Conservation (phyloP, 2,113 vertebrate species). For the Stomatorhinus ivindoensis region DNA sequence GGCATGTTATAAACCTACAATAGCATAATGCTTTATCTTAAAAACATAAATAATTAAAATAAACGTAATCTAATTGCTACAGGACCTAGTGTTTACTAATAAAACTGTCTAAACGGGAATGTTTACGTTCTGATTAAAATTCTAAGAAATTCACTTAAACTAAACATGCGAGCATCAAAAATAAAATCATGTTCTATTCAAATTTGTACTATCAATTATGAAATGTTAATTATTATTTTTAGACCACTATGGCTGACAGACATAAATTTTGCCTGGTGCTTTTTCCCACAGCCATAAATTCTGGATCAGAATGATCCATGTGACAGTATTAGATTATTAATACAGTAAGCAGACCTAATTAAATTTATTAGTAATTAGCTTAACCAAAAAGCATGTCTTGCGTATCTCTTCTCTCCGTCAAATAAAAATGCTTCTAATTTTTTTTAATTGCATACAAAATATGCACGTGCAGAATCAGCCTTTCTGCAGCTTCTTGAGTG, state of each 20-base stretch:
- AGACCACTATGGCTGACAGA: not conserved
- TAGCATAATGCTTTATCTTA: not conserved
- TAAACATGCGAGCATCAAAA: not conserved
- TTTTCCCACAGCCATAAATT: not conserved
- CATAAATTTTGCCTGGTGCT: not conserved
- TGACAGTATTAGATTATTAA: not conserved
- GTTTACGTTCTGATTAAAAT: not conserved
- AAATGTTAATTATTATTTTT: not conserved
- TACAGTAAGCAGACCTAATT: not conserved
- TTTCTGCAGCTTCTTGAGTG: not conserved
- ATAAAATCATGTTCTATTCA: not conserved
- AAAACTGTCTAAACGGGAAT: not conserved
- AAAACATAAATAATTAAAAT: not conserved
- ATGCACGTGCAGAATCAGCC: not conserved
- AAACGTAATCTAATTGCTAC: not conserved
- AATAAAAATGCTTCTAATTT: not conserved
- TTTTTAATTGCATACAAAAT: not conserved
- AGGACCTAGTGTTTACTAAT: not conserved
- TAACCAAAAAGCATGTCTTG: not conserved
- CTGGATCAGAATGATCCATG: not conserved
- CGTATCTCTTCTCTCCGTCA: not conserved
- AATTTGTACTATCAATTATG: not conserved
- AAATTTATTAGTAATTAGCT: slow-evolving; percentile 1
- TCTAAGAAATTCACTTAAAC: not conserved
- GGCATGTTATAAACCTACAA: not conserved